phyloP scores from a whole-genome alignment of 92 coral and sea anemone genomes.

The Phymanthus crucifer region DNA sequence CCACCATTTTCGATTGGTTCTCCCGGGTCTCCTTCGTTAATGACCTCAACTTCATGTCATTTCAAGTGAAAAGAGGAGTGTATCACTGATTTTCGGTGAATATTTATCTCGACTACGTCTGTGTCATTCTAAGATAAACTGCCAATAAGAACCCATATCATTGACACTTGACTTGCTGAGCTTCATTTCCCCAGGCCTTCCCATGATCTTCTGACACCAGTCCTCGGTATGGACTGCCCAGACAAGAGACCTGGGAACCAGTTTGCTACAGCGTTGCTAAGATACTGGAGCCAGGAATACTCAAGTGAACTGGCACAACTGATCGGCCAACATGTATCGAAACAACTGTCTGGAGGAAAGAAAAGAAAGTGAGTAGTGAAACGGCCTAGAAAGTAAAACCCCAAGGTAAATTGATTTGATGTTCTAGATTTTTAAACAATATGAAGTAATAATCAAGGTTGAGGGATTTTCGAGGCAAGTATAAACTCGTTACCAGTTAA shows the following conservation, averaged over 20 bases:
- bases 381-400: background rate
- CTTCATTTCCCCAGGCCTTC: slow-evolving; percentile 68
- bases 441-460: background rate
- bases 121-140: too few species aligned
- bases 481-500: too few species aligned
- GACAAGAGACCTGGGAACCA: slow-evolving; percentile 94
- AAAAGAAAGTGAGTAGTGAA: slow-evolving; percentile 69
- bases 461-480: too few species aligned
- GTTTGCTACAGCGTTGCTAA: slow-evolving; percentile 81
- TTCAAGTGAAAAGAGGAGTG: too few species aligned
- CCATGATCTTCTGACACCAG: slow-evolving; percentile 80
- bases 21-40: too few species aligned
- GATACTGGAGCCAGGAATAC: slow-evolving; percentile 94
- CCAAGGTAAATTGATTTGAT: too few species aligned
- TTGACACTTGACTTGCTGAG: background rate
- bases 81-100: too few species aligned
- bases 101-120: too few species aligned
- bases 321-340: slow-evolving; percentile 78
- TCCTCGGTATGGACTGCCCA: slow-evolving; percentile 89
- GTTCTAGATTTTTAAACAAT: background rate
- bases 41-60: too few species aligned
- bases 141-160: too few species aligned
- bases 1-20: too few species aligned
- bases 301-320: slow-evolving; percentile 83
- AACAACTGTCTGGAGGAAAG: slow-evolving; percentile 78